Evolutionary conservation across 2,888 invertebrate species (phyloP).

Genomic region (Heliconius hortense): DNA sequence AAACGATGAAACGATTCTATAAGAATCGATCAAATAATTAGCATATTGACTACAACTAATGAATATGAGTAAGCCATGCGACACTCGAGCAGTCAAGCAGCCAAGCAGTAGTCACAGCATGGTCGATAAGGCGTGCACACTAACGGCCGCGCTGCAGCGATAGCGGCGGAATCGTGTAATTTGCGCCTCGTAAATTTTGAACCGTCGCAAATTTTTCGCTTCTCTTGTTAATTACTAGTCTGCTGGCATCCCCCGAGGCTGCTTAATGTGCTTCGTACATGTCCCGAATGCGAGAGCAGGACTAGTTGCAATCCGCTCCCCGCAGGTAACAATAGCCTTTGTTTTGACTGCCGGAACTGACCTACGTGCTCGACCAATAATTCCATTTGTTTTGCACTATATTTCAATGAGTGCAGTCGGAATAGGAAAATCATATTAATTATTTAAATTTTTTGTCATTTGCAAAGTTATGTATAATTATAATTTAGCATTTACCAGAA

Average conservation of each 20-base stretch:
- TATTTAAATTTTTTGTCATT: constrained; percentile 6
- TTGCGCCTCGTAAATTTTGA: constrained; percentile 82
- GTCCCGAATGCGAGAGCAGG: constrained; percentile 75
- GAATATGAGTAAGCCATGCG: constrained; percentile 53
- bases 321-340: constrained; percentile 74
- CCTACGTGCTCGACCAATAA: constrained; percentile 63
- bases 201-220: constrained; percentile 81
- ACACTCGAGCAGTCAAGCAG: constrained; percentile 45
- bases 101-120: constrained; percentile 52
- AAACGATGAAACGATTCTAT: not conserved
- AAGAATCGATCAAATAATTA: not conserved
- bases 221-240: constrained; percentile 80
- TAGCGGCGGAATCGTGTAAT: constrained; percentile 79
- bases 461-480: not conserved
- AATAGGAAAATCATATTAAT: constrained; percentile 26
- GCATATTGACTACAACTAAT: constrained; percentile 61
- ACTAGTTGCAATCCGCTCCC: constrained; percentile 66
- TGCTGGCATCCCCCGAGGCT: constrained; percentile 75
- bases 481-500: not conserved
- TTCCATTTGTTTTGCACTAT: constrained; percentile 53
- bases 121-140: constrained; percentile 79
- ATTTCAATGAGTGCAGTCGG: constrained; percentile 43
- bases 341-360: constrained; percentile 70
- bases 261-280: constrained; percentile 77
- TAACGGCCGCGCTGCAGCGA: constrained; percentile 75